A percentile compares a stretch with the other conserved stretches of the same genome.
phyloP scores from a whole-genome alignment of 2,888 invertebrate species.

The Drosophila sordidula region DNA sequence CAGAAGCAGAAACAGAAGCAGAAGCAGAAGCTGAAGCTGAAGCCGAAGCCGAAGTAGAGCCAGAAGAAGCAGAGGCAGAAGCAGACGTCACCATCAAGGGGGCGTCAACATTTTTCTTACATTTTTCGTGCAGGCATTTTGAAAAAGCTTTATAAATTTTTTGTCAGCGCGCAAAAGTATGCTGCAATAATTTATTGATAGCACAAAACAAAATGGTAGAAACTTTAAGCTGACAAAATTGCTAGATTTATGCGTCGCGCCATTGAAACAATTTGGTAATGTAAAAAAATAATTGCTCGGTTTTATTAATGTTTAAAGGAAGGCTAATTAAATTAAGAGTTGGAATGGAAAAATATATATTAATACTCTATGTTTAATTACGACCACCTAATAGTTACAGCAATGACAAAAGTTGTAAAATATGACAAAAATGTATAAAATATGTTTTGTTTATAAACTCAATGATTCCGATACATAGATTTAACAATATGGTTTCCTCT shows the following conservation, averaged over 20 bases:
- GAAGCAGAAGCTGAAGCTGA: constrained; percentile 5
- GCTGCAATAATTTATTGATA: constrained; percentile 34
- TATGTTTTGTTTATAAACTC: too few species aligned
- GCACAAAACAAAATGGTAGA: constrained; percentile 14
- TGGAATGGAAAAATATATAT: too few species aligned
- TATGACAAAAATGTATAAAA: too few species aligned
- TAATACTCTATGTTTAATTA: too few species aligned
- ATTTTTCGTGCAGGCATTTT: constrained; percentile 34
- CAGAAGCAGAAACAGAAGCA: constrained; percentile 9
- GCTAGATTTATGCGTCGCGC: neutral
- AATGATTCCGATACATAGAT: too few species aligned
- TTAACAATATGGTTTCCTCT: too few species aligned
- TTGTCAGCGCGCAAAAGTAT: constrained; percentile 32
- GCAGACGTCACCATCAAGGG: constrained; percentile 49
- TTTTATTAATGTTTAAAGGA: too few species aligned
- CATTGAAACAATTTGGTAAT: too few species aligned
- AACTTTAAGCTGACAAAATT: neutral
- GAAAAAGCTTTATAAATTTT: constrained; percentile 49
- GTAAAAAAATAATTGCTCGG: too few species aligned
- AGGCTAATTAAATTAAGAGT: too few species aligned
- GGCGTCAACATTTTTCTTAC: constrained; percentile 55
- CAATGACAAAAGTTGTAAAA: too few species aligned
- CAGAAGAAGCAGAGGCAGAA: constrained; percentile 17
- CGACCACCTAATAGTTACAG: too few species aligned
- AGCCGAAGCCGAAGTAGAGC: constrained; percentile 7